Evolutionary conservation across 2,797 vertebrate species (phyloP).

Genomic region (Pempheris klunzingeri): DNA sequence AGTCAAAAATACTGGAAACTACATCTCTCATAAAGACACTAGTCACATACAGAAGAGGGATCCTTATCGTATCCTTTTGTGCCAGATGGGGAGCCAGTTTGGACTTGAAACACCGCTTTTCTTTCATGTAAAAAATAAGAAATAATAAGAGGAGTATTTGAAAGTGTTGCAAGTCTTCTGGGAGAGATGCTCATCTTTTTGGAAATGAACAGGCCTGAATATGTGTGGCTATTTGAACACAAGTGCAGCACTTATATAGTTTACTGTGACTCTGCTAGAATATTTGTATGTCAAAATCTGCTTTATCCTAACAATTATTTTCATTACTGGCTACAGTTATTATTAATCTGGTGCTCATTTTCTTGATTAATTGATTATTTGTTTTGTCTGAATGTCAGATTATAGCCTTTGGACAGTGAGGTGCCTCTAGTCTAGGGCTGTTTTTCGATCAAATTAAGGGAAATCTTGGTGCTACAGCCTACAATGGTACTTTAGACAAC

Average conservation of each 20-base stretch:
- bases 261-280: background rate
- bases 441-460: background rate
- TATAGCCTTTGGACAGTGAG: background rate
- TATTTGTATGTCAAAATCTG: background rate
- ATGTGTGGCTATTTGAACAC: constrained; percentile 13
- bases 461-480: background rate
- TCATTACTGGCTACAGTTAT: background rate
- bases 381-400: background rate
- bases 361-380: background rate
- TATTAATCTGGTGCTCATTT: background rate
- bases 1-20: background rate
- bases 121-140: constrained; percentile 47
- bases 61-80: background rate
- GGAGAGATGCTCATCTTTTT: constrained; percentile 19
- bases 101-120: constrained; percentile 29
- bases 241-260: background rate
- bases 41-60: background rate
- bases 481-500: background rate
- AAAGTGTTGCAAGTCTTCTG: constrained; percentile 27
- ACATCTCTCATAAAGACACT: constrained; percentile 5
- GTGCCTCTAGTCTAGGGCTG: background rate
- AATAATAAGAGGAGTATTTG: constrained; percentile 34
- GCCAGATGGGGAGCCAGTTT: constrained; percentile 36
- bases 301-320: background rate
- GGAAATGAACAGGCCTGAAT: constrained; percentile 21